Evolutionary conservation across 2,113 vertebrate genomes (phyloP).

Genomic region (Carassius gibelio): DNA sequence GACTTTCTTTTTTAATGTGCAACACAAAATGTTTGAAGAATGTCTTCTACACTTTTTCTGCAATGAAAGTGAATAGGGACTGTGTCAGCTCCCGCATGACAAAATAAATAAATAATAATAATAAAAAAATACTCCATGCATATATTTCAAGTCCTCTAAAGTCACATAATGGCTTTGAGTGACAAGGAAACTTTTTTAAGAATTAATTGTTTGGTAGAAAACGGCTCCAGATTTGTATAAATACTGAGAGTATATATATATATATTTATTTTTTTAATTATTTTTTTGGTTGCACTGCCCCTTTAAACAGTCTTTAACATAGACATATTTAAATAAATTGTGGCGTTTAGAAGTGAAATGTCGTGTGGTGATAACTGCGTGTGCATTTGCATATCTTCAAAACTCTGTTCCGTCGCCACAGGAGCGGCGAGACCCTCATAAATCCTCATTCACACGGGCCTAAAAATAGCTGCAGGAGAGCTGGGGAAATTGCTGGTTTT

Average conservation of each 20-base stretch:
- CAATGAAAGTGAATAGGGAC: background rate
- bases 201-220: too few species aligned
- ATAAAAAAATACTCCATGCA: background rate
- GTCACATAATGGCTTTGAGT: background rate
- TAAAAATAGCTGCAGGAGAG: conserved; percentile 17
- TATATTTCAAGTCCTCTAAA: background rate
- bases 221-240: background rate
- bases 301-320: background rate
- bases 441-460: background rate
- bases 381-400: background rate
- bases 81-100: background rate
- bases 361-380: background rate
- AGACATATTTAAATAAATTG: background rate
- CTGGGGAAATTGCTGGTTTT: conserved; percentile 11
- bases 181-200: background rate
- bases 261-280: too few species aligned
- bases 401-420: background rate
- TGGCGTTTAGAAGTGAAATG: background rate
- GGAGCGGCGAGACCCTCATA: background rate
- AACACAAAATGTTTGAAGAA: too few species aligned
- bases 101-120: too few species aligned
- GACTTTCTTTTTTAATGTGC: too few species aligned
- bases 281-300: background rate
- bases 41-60: background rate
- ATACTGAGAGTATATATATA: background rate